Percentiles rank a stretch among this genome's conserved stretches.
These are phyloP conservation scores for Helicoverpa zea DNA, from an alignment of 1,140 invertebrate species.

Conservation along the genomic window DNA sequence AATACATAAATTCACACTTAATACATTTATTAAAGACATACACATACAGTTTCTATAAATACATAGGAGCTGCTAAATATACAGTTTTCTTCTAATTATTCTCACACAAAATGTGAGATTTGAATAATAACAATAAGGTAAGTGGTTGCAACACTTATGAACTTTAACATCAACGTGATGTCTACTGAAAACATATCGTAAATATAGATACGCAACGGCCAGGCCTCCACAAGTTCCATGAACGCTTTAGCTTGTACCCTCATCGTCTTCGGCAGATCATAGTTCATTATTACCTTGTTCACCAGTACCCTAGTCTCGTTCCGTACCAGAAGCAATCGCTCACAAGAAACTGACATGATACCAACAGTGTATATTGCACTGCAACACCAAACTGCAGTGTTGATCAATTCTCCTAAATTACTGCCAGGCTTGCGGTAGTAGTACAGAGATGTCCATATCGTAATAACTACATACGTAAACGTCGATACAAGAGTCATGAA, in stretches of 20 bases:
- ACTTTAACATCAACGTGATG: slow-evolving; percentile 71
- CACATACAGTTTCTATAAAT: too few species aligned
- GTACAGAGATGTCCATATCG: slow-evolving; percentile 71
- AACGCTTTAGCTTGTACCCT: slow-evolving; percentile 73
- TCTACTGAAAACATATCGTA: slow-evolving; percentile 74
- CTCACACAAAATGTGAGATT: slow-evolving; percentile 64
- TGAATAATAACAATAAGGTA: slow-evolving; percentile 76
- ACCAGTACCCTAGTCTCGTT: slow-evolving; percentile 64
- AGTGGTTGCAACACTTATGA: slow-evolving; percentile 70
- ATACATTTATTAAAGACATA: too few species aligned
- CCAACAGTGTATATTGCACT: slow-evolving; percentile 63
- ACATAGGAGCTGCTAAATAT: too few species aligned
- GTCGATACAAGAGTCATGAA: slow-evolving; percentile 69
- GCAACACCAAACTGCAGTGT: slow-evolving; percentile 62
- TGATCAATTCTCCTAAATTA: slow-evolving; percentile 52
- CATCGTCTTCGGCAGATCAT: slow-evolving; percentile 63
- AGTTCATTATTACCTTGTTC: slow-evolving; percentile 75
- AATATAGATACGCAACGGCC: slow-evolving; percentile 64
- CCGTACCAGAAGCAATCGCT: slow-evolving; percentile 60
- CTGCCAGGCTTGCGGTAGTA: slow-evolving; percentile 53
- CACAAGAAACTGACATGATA: slow-evolving; percentile 67
- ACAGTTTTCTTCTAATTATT: too few species aligned
- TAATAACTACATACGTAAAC: slow-evolving; percentile 69
- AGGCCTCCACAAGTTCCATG: slow-evolving; percentile 70
- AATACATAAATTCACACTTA: too few species aligned